phyloP scores from a whole-genome alignment of 2,888 invertebrate species.

The Caenorhabditis uteleia region DNA sequence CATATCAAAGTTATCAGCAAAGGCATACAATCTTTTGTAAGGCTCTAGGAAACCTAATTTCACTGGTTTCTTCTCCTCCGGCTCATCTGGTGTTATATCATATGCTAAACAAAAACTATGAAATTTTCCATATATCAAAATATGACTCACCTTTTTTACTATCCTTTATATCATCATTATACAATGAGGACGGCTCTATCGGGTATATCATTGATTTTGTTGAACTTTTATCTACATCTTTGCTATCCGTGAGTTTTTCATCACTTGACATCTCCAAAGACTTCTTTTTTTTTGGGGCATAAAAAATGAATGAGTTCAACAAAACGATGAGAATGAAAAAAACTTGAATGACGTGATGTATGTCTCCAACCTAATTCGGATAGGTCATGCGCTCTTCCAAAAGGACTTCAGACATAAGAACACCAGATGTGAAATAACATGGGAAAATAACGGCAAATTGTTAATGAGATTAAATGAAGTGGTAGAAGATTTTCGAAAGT shows the following conservation, averaged over 20 bases:
- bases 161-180: slow-evolving; percentile 46
- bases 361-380: neutral
- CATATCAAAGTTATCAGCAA: slow-evolving; percentile 51
- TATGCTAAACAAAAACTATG: slow-evolving; percentile 17
- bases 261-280: slow-evolving; percentile 4
- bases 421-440: too few species aligned
- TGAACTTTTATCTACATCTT: slow-evolving; percentile 9
- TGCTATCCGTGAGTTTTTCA: slow-evolving; percentile 6
- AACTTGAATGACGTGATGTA: neutral
- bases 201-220: slow-evolving; percentile 40
- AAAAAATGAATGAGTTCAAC: neutral
- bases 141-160: slow-evolving; percentile 38
- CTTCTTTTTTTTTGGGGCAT: too few species aligned
- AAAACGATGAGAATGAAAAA: neutral
- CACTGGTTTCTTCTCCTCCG: slow-evolving; percentile 8
- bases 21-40: slow-evolving; percentile 45
- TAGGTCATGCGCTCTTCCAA: slow-evolving; percentile 9
- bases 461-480: too few species aligned
- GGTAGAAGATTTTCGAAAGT: too few species aligned
- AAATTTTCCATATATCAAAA: neutral
- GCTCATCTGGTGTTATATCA: slow-evolving; percentile 26
- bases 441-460: too few species aligned
- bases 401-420: too few species aligned
- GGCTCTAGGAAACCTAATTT: slow-evolving; percentile 32
- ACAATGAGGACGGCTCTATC: slow-evolving; percentile 42